These are phyloP conservation scores for Rallus limicola DNA, from an alignment of 2,113 vertebrate species.

Conservation along the genomic window DNA sequence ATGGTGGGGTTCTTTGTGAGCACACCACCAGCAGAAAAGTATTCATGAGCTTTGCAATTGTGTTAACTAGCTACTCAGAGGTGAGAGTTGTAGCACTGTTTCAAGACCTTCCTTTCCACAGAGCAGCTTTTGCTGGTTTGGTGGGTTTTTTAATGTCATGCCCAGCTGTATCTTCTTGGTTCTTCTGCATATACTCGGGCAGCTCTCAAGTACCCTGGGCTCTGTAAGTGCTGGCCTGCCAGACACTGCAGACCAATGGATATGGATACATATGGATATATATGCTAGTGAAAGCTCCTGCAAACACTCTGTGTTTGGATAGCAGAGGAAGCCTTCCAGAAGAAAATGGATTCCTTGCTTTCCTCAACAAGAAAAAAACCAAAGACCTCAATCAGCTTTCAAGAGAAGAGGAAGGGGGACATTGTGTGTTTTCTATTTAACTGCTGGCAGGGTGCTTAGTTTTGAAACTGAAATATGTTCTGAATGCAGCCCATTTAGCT, in stretches of 20 bases:
- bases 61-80: not conserved
- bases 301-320: not conserved
- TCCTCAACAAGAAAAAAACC: not conserved
- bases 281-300: too few relatives aligned
- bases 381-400: not conserved
- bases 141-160: not conserved
- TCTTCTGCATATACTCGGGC: not conserved
- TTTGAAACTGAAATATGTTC: not conserved
- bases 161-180: not conserved
- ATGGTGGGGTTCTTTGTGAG: not conserved
- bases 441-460: not conserved
- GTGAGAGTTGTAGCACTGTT: not conserved
- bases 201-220: not conserved
- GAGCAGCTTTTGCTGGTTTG: not conserved
- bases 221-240: not conserved
- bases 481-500: too few relatives aligned
- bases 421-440: not conserved
- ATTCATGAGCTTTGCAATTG: not conserved
- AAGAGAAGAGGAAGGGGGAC: not conserved
- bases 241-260: fast-evolving
- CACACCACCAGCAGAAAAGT: not conserved
- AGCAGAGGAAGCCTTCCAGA: not conserved
- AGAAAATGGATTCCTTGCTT: not conserved
- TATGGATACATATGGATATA: too few relatives aligned
- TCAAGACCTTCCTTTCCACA: not conserved